Percentiles rank a stretch among this genome's conserved stretches.
phyloP scores from a whole-genome alignment of 1,140 invertebrate species.

The Reticulitermes speratus region DNA sequence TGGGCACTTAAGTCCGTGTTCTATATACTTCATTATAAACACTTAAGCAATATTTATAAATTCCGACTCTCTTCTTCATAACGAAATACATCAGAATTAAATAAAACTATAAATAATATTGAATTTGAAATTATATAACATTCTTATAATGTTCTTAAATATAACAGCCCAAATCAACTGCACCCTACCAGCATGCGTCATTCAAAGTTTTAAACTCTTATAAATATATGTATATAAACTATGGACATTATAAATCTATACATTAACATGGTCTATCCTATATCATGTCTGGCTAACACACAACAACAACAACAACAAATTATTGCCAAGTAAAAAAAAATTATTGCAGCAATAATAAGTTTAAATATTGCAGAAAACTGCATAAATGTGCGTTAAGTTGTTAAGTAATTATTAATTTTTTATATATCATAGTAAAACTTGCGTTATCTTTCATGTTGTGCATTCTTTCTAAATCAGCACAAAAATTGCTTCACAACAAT shows the following conservation, averaged over 20 bases:
- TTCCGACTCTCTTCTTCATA: not conserved
- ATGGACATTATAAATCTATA: slow-evolving; percentile 13
- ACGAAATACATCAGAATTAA: not conserved
- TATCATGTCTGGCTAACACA: not conserved
- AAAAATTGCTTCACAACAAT: not conserved
- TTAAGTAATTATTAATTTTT: not conserved
- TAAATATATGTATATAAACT: slow-evolving; percentile 20
- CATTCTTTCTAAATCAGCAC: not conserved
- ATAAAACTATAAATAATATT: not conserved
- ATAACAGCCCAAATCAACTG: slow-evolving; percentile 13
- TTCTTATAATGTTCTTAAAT: slow-evolving; percentile 7
- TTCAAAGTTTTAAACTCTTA: not conserved
- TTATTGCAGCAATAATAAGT: not conserved
- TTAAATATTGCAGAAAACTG: slow-evolving; percentile 9
- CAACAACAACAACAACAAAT: not conserved
- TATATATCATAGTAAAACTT: not conserved
- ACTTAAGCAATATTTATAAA: not conserved
- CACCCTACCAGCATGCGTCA: not conserved
- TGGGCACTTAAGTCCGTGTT: not conserved
- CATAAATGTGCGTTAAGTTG: not conserved
- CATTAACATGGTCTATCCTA: not conserved
- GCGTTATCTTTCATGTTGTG: not conserved
- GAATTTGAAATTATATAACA: not conserved
- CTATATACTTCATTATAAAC: not conserved
- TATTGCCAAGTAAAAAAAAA: slow-evolving; percentile 4